Conservation (phyloP, 2,113 vertebrate species). For the Hymenochirus boettgeri region DNA sequence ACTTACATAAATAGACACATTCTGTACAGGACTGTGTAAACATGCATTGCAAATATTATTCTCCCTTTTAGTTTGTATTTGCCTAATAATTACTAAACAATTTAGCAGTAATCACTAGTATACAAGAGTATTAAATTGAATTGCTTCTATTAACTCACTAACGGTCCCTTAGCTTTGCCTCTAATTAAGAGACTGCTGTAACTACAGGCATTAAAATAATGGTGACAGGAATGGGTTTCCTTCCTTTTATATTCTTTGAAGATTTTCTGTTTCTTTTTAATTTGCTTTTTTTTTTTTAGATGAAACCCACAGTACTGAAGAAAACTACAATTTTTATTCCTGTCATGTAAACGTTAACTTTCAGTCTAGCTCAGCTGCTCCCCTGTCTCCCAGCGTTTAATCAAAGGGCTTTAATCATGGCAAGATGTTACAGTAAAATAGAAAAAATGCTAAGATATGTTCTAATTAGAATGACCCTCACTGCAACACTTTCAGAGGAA, state of each 20-base stretch:
- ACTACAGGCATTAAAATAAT: background rate
- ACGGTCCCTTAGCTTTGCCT: background rate
- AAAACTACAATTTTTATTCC: conserved; percentile 20
- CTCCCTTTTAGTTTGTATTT: too few species aligned
- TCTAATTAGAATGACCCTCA: conserved; percentile 29
- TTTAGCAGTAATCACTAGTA: background rate
- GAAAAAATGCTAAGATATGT: conserved; percentile 15
- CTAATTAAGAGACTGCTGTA: background rate
- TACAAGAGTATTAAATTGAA: background rate
- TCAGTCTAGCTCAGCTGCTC: background rate
- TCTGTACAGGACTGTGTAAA: too few species aligned
- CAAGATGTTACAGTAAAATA: conserved; percentile 14
- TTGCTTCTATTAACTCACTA: background rate
- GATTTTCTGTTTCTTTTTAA: background rate
- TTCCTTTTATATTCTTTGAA: background rate
- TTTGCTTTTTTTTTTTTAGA: conserved; percentile 2
- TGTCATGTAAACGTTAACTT: conserved; percentile 25
- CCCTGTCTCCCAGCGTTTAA: conserved; percentile 26
- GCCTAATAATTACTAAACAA: too few species aligned
- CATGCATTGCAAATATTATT: too few species aligned
- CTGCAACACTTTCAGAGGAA: conserved; percentile 1
- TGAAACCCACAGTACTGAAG: background rate
- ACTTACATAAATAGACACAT: too few species aligned
- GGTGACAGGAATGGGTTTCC: background rate
- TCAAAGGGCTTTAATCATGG: conserved; percentile 22